Conservation (phyloP, 2,113 vertebrate species). For the Phocoena phocoena region DNA sequence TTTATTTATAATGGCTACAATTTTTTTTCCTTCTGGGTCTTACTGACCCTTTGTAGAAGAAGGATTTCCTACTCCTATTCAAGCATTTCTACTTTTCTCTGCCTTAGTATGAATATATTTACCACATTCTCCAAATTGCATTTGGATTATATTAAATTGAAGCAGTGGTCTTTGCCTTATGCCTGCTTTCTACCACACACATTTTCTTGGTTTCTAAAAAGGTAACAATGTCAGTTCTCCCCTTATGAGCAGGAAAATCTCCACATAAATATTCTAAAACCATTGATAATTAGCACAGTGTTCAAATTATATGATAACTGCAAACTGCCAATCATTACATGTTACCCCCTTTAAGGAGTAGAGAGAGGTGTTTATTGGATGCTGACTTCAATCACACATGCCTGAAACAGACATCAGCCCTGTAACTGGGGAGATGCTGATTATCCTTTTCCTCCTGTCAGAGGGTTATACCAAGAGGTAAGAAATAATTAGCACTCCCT, state of each 20-base stretch:
- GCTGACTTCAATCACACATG: background rate
- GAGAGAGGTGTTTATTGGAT: background rate
- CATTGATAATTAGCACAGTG: background rate
- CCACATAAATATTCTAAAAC: background rate
- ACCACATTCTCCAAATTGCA: background rate
- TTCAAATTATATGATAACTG: background rate
- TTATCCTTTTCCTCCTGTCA: background rate
- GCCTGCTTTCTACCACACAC: background rate
- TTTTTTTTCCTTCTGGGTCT: background rate
- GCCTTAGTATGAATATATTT: background rate
- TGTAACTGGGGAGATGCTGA: background rate
- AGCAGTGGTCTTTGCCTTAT: background rate
- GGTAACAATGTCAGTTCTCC: background rate
- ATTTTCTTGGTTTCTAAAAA: constrained; percentile 43
- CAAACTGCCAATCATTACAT: background rate
- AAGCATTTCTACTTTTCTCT: constrained; percentile 31
- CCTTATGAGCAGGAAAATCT: background rate
- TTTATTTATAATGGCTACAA: background rate
- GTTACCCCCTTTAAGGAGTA: background rate
- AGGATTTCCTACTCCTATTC: background rate
- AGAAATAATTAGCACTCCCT: background rate
- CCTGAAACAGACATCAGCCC: background rate
- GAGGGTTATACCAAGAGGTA: background rate
- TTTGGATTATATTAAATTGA: constrained; percentile 1
- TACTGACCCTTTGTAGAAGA: background rate